These are phyloP conservation scores for Melinaea marsaeus DNA, from an alignment of 2,888 invertebrate species.

Conservation along the genomic window DNA sequence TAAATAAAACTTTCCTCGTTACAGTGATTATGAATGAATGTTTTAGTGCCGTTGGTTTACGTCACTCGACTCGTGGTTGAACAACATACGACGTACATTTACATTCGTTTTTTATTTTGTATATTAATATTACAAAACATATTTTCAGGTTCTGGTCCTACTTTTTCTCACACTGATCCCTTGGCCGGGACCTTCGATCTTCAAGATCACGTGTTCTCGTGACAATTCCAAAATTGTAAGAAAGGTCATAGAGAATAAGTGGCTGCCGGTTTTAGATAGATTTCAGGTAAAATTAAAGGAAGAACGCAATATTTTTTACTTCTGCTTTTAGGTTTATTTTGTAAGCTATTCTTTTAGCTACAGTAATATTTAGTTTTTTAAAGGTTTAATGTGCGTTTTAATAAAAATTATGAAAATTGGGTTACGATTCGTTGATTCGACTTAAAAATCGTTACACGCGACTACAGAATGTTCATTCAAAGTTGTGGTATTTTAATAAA, in stretches of 20 bases:
- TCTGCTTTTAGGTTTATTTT: too few species aligned
- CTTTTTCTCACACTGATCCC: constrained; percentile 90
- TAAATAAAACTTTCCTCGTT: background rate
- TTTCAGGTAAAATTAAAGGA: constrained; percentile 77
- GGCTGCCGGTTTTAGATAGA: constrained; percentile 92
- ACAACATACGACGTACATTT: background rate
- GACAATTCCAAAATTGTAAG: constrained; percentile 93
- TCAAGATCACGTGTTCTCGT: constrained; percentile 91
- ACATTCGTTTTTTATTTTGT: background rate
- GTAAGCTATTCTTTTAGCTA: too few species aligned
- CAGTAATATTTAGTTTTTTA: too few species aligned
- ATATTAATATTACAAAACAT: background rate
- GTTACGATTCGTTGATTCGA: too few species aligned
- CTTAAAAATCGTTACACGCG: constrained; percentile 17
- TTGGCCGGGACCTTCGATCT: constrained; percentile 91
- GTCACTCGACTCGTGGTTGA: too few species aligned
- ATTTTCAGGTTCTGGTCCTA: constrained; percentile 85
- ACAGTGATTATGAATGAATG: too few species aligned
- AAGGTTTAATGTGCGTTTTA: background rate
- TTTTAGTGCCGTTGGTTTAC: too few species aligned
- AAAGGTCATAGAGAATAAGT: constrained; percentile 93
- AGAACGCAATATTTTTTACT: background rate
- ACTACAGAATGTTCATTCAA: constrained; percentile 11
- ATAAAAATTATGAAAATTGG: background rate
- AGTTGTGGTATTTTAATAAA: background rate